These are phyloP conservation scores for Leucophora obtusa DNA, from an alignment of 2,888 invertebrate genomes.

Conservation along the genomic window DNA sequence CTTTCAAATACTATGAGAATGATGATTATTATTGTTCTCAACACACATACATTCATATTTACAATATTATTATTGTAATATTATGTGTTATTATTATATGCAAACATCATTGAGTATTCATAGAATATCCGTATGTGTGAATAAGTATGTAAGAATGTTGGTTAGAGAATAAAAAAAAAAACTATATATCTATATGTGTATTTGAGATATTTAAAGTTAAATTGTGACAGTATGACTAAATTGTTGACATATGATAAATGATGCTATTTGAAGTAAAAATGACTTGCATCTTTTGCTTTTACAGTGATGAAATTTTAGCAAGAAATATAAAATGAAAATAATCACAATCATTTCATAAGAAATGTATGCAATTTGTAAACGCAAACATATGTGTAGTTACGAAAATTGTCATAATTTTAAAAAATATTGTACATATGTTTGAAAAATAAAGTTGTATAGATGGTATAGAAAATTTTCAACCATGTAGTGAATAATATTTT, in stretches of 20 bases:
- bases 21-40: slow-evolving; percentile 38
- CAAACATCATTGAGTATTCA: slow-evolving; percentile 41
- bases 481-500: too few relatives aligned
- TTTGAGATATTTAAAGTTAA: slow-evolving; percentile 41
- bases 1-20: slow-evolving; percentile 29
- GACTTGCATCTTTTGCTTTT: slow-evolving; percentile 53
- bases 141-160: not conserved
- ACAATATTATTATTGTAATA: slow-evolving; percentile 34
- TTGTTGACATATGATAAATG: slow-evolving; percentile 65
- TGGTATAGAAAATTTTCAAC: too few relatives aligned
- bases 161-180: slow-evolving; percentile 33
- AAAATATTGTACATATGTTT: too few relatives aligned
- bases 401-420: not conserved
- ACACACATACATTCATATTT: not conserved
- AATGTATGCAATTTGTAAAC: not conserved
- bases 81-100: slow-evolving; percentile 48
- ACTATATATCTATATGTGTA: slow-evolving; percentile 7
- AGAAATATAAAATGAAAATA: not conserved
- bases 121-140: not conserved
- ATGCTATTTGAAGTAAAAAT: slow-evolving; percentile 59
- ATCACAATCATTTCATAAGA: not conserved
- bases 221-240: slow-evolving; percentile 61
- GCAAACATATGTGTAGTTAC: too few relatives aligned
- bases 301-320: slow-evolving; percentile 14
- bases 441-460: too few relatives aligned